phyloP scores from a whole-genome alignment of 2,113 vertebrate genomes.

The Globicephala melas region DNA sequence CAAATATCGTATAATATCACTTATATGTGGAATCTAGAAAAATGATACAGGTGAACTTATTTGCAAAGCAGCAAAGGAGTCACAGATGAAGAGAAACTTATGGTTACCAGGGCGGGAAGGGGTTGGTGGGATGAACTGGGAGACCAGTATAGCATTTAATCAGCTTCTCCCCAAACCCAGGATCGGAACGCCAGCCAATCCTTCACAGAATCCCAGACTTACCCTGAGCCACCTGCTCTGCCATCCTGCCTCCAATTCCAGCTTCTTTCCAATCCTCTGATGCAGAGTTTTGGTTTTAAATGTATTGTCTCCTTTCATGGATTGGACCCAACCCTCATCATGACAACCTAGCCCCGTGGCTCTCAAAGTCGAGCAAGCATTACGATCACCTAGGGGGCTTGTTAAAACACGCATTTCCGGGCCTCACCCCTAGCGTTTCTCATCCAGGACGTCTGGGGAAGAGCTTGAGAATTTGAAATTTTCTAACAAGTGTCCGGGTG shows the following conservation, averaged over 20 bases:
- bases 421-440: too few relatives aligned
- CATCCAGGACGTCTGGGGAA: too few relatives aligned
- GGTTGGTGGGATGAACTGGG: too few relatives aligned
- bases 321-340: not conserved
- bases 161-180: not conserved
- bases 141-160: too few relatives aligned
- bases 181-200: fast-evolving
- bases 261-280: not conserved
- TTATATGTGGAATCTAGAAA: too few relatives aligned
- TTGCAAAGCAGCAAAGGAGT: too few relatives aligned
- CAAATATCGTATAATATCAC: too few relatives aligned
- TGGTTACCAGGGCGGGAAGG: too few relatives aligned
- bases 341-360: not conserved
- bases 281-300: not conserved
- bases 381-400: not conserved
- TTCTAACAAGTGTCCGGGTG: too few relatives aligned
- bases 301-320: not conserved
- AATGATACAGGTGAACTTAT: too few relatives aligned
- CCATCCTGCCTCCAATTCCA: not conserved
- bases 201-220: not conserved
- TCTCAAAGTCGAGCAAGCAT: not conserved
- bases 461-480: not conserved
- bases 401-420: not conserved
- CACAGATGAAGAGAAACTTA: too few relatives aligned
- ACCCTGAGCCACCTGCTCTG: not conserved